phyloP scores from a whole-genome alignment of 2,797 vertebrate genomes.

The Gallinago solitaria region DNA sequence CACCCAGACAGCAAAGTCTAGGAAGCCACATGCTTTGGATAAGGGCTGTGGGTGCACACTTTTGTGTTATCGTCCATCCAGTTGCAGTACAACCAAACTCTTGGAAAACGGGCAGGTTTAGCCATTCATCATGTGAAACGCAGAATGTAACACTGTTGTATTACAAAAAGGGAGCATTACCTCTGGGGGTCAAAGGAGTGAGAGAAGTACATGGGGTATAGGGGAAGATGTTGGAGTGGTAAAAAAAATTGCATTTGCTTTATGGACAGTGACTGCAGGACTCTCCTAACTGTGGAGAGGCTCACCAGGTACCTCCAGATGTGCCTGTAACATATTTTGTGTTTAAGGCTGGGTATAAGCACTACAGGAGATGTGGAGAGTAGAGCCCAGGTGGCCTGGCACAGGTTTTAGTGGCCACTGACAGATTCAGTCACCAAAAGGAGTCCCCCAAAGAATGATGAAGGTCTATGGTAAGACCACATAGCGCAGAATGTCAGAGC shows the following conservation, averaged over 20 bases:
- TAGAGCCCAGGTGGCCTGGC: background rate
- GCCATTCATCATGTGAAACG: background rate
- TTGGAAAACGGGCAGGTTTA: background rate
- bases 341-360: accelerated
- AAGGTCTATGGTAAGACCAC: background rate
- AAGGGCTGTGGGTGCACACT: background rate
- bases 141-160: background rate
- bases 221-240: background rate
- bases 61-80: background rate
- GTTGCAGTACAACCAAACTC: background rate
- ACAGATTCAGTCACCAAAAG: background rate
- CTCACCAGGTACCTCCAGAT: background rate
- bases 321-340: background rate
- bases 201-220: too few species aligned
- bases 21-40: background rate
- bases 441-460: background rate
- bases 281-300: background rate
- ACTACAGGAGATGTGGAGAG: too few species aligned
- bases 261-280: background rate
- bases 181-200: background rate
- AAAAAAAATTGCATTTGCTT: background rate
- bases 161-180: background rate
- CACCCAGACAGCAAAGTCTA: background rate
- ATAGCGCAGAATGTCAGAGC: background rate
- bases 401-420: background rate